phyloP scores from a whole-genome alignment of 2,113 vertebrate genomes.

The Miniopterus natalensis region DNA sequence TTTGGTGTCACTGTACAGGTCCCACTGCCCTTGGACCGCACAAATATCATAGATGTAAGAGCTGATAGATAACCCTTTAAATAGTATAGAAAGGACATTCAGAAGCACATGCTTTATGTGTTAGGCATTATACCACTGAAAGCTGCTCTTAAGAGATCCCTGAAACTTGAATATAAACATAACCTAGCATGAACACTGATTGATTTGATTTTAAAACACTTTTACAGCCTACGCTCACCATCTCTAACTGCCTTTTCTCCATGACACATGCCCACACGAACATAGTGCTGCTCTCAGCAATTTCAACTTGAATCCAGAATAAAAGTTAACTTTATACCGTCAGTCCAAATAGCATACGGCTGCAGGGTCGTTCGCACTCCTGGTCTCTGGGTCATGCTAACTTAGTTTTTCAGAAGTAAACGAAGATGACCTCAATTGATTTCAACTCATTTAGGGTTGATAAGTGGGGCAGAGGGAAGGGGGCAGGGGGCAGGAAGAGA shows the following conservation, averaged over 20 bases:
- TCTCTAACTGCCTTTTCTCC: neutral
- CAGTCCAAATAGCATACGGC: neutral
- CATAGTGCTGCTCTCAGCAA: neutral
- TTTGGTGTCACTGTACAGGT: neutral
- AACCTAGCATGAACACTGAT: neutral
- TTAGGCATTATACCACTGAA: neutral
- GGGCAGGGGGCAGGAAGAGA: no score
- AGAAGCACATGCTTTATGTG: neutral
- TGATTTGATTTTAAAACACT: neutral
- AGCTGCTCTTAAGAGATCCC: neutral
- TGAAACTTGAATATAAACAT: constrained; percentile 27
- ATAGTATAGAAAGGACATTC: neutral
- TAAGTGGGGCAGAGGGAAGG: neutral
- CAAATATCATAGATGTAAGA: neutral
- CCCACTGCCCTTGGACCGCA: neutral
- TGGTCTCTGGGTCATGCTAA: neutral
- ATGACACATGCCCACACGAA: neutral
- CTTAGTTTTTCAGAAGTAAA: constrained; percentile 17
- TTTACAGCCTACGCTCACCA: neutral
- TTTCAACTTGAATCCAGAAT: neutral
- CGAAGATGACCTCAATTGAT: neutral
- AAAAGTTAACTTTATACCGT: neutral
- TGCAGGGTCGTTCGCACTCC: neutral
- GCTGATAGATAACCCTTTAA: neutral
- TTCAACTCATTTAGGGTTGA: neutral